Percentiles rank a stretch among this genome's conserved stretches.
These are phyloP conservation scores for Drosophila teissieri DNA, from an alignment of 1,140 invertebrate genomes.

Conservation along the genomic window DNA sequence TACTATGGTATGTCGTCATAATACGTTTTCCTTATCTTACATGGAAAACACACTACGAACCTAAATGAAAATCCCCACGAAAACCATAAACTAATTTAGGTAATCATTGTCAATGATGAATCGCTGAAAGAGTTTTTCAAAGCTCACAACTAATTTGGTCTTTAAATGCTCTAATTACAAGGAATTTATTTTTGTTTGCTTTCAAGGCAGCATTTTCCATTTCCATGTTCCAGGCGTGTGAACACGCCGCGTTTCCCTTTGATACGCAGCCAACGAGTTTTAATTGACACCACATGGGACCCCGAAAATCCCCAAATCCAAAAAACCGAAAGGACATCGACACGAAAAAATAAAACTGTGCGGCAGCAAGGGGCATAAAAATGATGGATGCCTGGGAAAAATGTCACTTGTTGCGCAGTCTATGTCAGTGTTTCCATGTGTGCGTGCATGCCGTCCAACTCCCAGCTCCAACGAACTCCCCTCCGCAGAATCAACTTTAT, in stretches of 20 bases:
- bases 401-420: conserved; percentile 79
- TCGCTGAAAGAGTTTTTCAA: no score
- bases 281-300: conserved; percentile 60
- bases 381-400: conserved; percentile 78
- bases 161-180: no score
- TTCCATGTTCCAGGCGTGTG: background rate
- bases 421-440: conserved; percentile 20
- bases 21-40: no score
- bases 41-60: no score
- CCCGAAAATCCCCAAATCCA: conserved; percentile 10
- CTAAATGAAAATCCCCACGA: no score
- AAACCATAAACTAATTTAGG: no score
- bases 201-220: background rate
- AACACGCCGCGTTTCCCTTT: conserved; percentile 3
- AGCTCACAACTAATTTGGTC: no score
- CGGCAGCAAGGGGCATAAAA: conserved; percentile 56
- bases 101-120: no score
- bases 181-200: background rate
- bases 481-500: conserved; percentile 58
- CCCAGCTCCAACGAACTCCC: background rate
- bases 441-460: conserved; percentile 2
- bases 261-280: conserved; percentile 35
- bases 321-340: conserved; percentile 4
- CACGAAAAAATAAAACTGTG: conserved; percentile 1
- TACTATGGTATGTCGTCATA: no score